Evolutionary conservation across 1,140 invertebrate genomes (phyloP), one percentile per base, ranked within the genome.

Genomic region (Megalonaias nervosa): DNA sequence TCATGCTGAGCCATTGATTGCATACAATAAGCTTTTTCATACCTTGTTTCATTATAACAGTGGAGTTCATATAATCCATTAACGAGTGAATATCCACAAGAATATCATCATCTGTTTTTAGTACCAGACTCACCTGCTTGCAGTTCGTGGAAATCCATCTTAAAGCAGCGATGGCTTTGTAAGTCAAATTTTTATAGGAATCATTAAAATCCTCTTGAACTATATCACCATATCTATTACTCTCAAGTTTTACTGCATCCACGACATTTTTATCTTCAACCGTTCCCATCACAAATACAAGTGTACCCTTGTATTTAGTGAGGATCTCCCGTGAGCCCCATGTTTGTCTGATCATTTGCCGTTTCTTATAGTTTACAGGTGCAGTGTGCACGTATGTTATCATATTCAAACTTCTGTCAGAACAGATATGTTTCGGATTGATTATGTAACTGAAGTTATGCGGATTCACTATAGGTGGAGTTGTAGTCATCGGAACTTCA

Each of bases 101-200:
- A 59, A 85, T 79, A 81, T 93, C 92, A 75, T 93, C 92, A 80
- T 93, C 92, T 11, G 90, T 89, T 83, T 93, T 93, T 66, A 93
- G 84, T 59, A 93, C 81, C 80, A 86, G 91, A 67, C 31, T 78
- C 0, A 94, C 94, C 81, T 92, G 91, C 78, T 83, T 80, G 87
- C 91, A 94, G 89, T 94, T 93, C 85, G 94, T 93, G 12, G 93
- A 92, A 62, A 94, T 93, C 94, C 95, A 97, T 87, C 95, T 95
- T n/a, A 97, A 92, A 1, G 93, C 94, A 93, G 95, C 95, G 9
- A 95, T 93, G 89, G 96, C 95, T 90, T 97, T 97, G 85, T 96
- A 96, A 2, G 96, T 96, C 90, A 97, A 93, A 90, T 97, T 97
- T 78, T 94, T 93, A 86, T 97, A 97, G 56, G 92, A 92, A 91